Base-by-base conservation (phyloP, 2,888 invertebrate genomes). In the Macrosiphum euphorbiae region DNA sequence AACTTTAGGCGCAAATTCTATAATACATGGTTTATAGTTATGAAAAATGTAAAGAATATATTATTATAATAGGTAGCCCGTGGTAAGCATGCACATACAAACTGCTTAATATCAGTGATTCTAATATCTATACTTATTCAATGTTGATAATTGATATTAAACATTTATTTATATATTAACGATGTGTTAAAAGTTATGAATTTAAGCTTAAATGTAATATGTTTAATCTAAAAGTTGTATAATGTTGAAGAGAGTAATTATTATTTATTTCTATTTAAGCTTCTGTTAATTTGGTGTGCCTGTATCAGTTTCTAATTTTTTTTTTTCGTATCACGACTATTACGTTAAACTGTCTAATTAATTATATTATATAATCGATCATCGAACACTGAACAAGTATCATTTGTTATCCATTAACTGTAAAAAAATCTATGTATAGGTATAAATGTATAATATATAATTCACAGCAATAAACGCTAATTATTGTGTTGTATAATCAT, bases 341-440 rank as follows among this genome's bases (percentile, higher is more conserved):
- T 84, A 84, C 84, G 41, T 84, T 52, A 44, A 55, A 55, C 5
- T 78, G 35, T 35, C 28, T 55, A 55, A 91, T 67, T 61, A 67
- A 61, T 52, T 55, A 55, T 55, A 55, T n/a, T 41, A 85, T 91
- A 44, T 84, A 85, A 91, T 91, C 35, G 20, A 67, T 11, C 90
- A 35, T 20, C 20, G 78, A 78, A 78, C 24, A n/a, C 24, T 26
- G 26, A 58, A 26, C 8, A 20, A 55, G 16, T 67, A 67, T 7
- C 20, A 78, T 35, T 78, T 78, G 78, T 24, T 78, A 78, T 8
- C 4, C 78, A 78, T 78, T 78, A 78, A 67, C n/a, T 47, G 16
- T n/a, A 50, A 58, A 67, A 67, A 67, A 47, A n/a, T 90, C 7
- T 47, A 67, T n/a, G n/a, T 89, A 28, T 50, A 47, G 78, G 20